These are phyloP conservation scores for Drosophila mettleri DNA, from an alignment of 2,888 invertebrate genomes.

Conservation along the genomic window DNA sequence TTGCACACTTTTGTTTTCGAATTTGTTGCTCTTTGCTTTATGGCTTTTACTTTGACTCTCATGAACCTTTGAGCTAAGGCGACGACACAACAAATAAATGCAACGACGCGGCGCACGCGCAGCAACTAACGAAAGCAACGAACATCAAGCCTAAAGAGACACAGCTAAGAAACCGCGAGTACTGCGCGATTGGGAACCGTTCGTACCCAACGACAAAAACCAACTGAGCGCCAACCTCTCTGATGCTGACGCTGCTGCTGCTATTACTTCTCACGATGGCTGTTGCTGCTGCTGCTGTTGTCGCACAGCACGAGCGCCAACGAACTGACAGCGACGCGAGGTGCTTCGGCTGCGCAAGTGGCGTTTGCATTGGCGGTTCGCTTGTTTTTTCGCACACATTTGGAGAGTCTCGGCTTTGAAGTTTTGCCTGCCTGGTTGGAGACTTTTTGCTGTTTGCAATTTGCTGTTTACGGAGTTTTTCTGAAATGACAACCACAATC, in stretches of 20 bases:
- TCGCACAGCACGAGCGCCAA: constrained; percentile 63
- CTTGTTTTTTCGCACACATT: constrained; percentile 57
- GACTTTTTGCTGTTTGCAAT: constrained; percentile 14
- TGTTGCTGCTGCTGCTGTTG: constrained; percentile 39
- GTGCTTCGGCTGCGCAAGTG: constrained; percentile 75
- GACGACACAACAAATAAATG: constrained; percentile 55
- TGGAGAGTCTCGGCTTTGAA: constrained; percentile 58
- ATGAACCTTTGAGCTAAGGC: constrained; percentile 57
- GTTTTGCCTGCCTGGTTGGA: constrained; percentile 53
- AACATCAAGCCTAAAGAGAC: constrained; percentile 17
- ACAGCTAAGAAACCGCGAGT: constrained; percentile 28
- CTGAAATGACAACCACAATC: constrained; percentile 69
- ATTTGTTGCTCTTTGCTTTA: constrained; percentile 62
- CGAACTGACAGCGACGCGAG: constrained; percentile 66
- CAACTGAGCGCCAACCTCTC: constrained; percentile 55
- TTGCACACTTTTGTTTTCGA: constrained; percentile 71
- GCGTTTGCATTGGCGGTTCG: constrained; percentile 65
- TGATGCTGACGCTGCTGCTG: constrained; percentile 22
- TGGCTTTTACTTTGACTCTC: constrained; percentile 64
- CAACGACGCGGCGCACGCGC: constrained; percentile 51
- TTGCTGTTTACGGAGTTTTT: too few species aligned
- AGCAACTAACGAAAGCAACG: constrained; percentile 38
- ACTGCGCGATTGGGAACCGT: constrained; percentile 51
- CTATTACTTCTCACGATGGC: constrained; percentile 20
- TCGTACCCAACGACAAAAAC: constrained; percentile 59